Conservation (phyloP, 2,797 vertebrate species). For the Dicrostonyx torquatus region DNA sequence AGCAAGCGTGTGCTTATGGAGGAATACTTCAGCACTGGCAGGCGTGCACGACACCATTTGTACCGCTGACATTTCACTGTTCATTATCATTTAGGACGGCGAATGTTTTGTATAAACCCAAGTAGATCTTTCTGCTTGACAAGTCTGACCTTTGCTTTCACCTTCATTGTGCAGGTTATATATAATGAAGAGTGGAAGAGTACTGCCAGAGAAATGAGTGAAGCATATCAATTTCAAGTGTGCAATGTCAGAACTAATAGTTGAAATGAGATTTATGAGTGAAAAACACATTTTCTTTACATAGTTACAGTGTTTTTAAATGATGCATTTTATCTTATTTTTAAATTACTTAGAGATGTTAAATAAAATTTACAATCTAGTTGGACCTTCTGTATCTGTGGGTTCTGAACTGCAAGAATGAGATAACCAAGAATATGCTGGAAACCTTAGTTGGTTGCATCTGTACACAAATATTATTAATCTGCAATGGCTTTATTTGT, state of each 20-base stretch:
- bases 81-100: conserved; percentile 51
- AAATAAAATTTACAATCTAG: neutral
- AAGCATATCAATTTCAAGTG: conserved; percentile 35
- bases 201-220: conserved; percentile 24
- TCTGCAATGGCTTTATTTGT: neutral
- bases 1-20: conserved; percentile 11
- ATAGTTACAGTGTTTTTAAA: neutral
- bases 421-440: neutral
- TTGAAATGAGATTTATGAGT: conserved; percentile 46
- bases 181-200: conserved; percentile 53
- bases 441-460: neutral
- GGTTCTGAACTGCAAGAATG: neutral
- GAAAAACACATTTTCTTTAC: neutral
- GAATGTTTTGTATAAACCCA: conserved; percentile 55
- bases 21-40: neutral
- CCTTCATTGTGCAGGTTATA: conserved; percentile 44
- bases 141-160: conserved; percentile 66
- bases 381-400: neutral
- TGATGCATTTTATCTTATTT: neutral
- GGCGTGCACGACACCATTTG: conserved; percentile 1
- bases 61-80: conserved; percentile 33
- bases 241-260: conserved; percentile 14
- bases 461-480: neutral
- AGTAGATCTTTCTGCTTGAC: conserved; percentile 56
- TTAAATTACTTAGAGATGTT: conserved; percentile 31